A percentile compares a stretch with the other conserved stretches of the same genome.
These are phyloP conservation scores for Pediacus dermestoides DNA, from an alignment of 2,888 invertebrate species.

Conservation along the genomic window DNA sequence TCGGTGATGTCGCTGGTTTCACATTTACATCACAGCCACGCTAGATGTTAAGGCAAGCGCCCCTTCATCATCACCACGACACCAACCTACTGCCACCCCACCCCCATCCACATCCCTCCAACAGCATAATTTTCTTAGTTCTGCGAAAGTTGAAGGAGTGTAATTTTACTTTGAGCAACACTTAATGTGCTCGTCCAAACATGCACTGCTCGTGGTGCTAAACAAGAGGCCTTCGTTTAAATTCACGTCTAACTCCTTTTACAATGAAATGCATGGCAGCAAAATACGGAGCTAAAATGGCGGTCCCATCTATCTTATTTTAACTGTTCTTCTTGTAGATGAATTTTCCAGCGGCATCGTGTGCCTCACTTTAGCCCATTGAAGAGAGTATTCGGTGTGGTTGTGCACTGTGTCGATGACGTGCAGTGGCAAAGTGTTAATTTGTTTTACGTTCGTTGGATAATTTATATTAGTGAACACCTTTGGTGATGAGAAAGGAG, in stretches of 20 bases:
- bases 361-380: conserved; percentile 11
- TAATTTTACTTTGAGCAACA: conserved; percentile 49
- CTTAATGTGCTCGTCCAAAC: conserved; percentile 36
- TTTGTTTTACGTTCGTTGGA: conserved; percentile 45
- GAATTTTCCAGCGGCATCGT: conserved; percentile 32
- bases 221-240: conserved; percentile 18
- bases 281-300: conserved; percentile 47
- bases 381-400: not conserved
- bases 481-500: conserved; percentile 46
- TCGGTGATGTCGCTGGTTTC: no score
- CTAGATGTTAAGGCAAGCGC: no score
- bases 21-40: no score
- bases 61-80: no score
- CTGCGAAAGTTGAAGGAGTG: conserved; percentile 47
- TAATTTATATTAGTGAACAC: conserved; percentile 50
- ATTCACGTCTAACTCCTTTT: conserved; percentile 23
- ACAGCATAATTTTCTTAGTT: conserved; percentile 47
- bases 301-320: conserved; percentile 49
- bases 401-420: conserved; percentile 18
- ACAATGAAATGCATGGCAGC: conserved; percentile 48
- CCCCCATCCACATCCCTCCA: conserved; percentile 30
- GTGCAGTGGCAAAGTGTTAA: conserved; percentile 30
- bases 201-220: conserved; percentile 18
- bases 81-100: no score
- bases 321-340: conserved; percentile 45